phyloP scores from a whole-genome alignment of 1,140 invertebrate genomes.

The Bombus waltoni region DNA sequence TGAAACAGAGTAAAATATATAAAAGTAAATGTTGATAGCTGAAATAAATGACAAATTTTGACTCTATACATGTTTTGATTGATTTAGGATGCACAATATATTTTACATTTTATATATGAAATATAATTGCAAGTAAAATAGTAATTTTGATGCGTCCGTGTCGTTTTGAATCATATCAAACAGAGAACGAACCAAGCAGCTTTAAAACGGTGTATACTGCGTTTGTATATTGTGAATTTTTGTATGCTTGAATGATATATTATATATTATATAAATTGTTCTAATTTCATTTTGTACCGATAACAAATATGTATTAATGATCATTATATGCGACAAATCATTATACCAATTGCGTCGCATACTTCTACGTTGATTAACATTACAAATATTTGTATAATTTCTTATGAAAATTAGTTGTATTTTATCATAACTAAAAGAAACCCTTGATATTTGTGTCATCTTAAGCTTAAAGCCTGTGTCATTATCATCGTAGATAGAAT shows the following conservation, averaged over 20 bases:
- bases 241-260: slow-evolving; percentile 35
- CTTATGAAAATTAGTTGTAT: neutral
- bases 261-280: slow-evolving; percentile 11
- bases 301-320: neutral
- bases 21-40: slow-evolving; percentile 11
- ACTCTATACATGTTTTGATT: neutral
- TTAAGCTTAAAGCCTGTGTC: neutral
- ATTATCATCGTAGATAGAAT: slow-evolving; percentile 1
- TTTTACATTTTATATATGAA: neutral
- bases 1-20: slow-evolving; percentile 18
- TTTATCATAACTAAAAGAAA: neutral
- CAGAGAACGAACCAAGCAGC: slow-evolving; percentile 19
- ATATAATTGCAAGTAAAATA: neutral
- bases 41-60: neutral
- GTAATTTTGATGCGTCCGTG: neutral
- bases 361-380: slow-evolving; percentile 19
- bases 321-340: neutral
- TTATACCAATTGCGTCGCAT: neutral
- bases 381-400: slow-evolving; percentile 33
- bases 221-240: slow-evolving; percentile 54
- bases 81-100: neutral
- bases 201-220: slow-evolving; percentile 15
- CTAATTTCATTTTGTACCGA: slow-evolving; percentile 11
- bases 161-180: slow-evolving; percentile 21
- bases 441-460: neutral